Evolutionary conservation across 2,888 invertebrate species (phyloP), one percentile per base, ranked within the genome.

Genomic region (Dastarcus helophoroides): DNA sequence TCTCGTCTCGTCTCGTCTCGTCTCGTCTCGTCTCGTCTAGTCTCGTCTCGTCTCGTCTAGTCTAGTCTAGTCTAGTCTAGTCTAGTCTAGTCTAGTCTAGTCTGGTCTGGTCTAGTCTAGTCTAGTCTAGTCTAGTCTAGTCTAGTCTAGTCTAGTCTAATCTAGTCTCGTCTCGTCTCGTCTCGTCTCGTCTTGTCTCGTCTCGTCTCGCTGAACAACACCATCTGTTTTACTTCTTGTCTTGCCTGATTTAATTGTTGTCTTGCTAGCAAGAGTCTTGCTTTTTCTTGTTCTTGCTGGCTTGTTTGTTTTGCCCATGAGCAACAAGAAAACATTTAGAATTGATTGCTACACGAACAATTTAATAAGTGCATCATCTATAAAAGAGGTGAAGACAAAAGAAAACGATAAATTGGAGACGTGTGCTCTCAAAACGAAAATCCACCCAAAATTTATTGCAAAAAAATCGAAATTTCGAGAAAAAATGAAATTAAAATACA

Each of bases 21-120:
- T 17, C 19, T 17, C 8, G 19, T 17, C 19, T n/a, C 19, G 19
- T 17, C 19, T 17, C n/a, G n/a, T n/a, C n/a, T n/a, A n/a, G n/a
- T n/a, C n/a, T n/a, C n/a, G n/a, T n/a, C n/a, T n/a, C n/a, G 19
- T 17, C 19, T 17, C 8, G 19, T 17, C 19, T n/a, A 6, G 19
- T 17, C 19, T 17, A 7, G 19, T 17, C 19, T 17, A 7, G 19
- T 17, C 19, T 17, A n/a, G 19, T 17, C 19, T 17, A 7, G 19
- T 17, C 19, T 17, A 7, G 19, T 17, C 19, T 17, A 7, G 19
- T 17, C 19, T 17, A 7, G 19, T 17, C 19, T 17, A 7, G 19
- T 17, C 19, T n/a, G 6, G 19, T 17, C 19, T 17, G 6, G 19
- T 17, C 19, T 17, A 7, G 19, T 17, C 19, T n/a, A 6, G 19